These are phyloP conservation scores for Mystacornis crossleyi DNA, from an alignment of 2,113 vertebrate genomes.

Conservation along the genomic window DNA sequence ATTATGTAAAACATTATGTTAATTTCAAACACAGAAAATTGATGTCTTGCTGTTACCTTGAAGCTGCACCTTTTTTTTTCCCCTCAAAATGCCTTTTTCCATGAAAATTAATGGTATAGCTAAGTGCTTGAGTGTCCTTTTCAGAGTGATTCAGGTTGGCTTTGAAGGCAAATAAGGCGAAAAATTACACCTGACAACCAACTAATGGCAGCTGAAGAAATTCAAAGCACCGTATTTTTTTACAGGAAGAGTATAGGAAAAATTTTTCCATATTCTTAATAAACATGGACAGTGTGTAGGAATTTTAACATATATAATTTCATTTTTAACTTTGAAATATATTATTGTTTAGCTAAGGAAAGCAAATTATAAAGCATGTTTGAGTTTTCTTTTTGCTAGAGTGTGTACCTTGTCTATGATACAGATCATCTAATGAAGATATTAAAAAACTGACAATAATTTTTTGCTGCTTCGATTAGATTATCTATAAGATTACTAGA, in stretches of 20 bases:
- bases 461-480: background rate
- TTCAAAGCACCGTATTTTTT: background rate
- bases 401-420: background rate
- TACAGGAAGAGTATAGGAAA: background rate
- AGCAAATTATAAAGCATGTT: background rate
- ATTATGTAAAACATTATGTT: conserved; percentile 65
- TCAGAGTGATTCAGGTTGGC: background rate
- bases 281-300: background rate
- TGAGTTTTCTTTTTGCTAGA: background rate
- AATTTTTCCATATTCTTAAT: background rate
- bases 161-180: background rate
- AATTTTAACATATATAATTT: background rate
- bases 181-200: background rate
- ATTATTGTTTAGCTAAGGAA: background rate
- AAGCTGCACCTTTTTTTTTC: background rate
- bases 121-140: background rate
- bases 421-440: background rate
- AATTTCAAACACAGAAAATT: conserved; percentile 46
- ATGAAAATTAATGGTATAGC: background rate
- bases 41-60: conserved; percentile 64
- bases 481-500: background rate
- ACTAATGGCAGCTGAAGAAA: background rate
- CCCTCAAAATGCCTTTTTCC: background rate
- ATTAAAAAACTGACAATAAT: background rate
- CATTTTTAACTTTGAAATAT: background rate